Evolutionary conservation across 2,113 vertebrate genomes (phyloP), one percentile per base, ranked within the genome.

Genomic region (Genyomyrus donnyi): DNA sequence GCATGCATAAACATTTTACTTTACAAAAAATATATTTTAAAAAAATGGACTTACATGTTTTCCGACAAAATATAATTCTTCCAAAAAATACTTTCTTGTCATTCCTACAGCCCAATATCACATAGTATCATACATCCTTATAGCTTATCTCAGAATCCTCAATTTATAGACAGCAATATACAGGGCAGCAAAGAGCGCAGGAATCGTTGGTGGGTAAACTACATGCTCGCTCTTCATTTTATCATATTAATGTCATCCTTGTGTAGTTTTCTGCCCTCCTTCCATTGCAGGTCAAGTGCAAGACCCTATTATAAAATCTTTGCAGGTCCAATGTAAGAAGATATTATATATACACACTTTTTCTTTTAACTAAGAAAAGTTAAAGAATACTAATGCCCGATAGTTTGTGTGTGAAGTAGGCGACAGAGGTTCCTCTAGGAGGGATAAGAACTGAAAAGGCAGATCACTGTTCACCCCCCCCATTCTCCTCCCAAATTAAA

Each of bases 21-120:
- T 97, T 99, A 99, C 98, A 99, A 99, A 98, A 98, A 96, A 95
- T 94, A 97, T 97, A 96, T 97, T 97, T 97, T 97, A 98, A 98
- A 97, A 99, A 98, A 99, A 99, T 98, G 97, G 98, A 99, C 97
- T 98, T 98, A 98, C 99, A 98, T 98, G 93, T 96, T 94, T 89
- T 98, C 97, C 98, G 98, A 97, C 97, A 99, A 99, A 99, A 99
- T 99, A 99, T 97, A 99, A 97, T 98, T 98, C 97, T 99, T 97
- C 98, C 98, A 99, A 99, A 99, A 56, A 99, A 99, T 99, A 99
- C 98, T 98, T 98, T 98, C 97, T 97, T 96, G 94, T 97, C 98
- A 98, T 96, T 97, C 97, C 97, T 97, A 96, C 97, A 97, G 97
- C 97, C 97, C 97, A 96, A 97, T 98, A 96, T 97, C 95, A 93